Conservation (phyloP, 1,140 invertebrate genomes). For the Aphaenogaster floridana region DNA sequence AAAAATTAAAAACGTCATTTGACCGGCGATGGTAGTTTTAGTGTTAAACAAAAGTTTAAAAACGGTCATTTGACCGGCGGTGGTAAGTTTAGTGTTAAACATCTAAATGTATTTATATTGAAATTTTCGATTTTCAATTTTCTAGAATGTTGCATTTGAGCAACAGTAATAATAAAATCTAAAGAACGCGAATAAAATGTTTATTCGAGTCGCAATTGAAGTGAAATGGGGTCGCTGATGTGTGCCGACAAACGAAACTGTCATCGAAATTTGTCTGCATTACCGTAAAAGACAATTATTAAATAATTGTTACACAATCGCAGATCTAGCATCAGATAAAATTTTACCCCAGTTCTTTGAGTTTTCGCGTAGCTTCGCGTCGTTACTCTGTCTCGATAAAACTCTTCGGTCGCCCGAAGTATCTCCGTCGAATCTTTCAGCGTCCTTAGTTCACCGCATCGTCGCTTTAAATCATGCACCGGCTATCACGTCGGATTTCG, state of each 20-base stretch:
- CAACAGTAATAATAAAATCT: not conserved
- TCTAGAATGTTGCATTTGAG: not conserved
- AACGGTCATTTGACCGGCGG: no score
- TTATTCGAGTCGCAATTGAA: not conserved
- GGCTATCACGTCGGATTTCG: constrained; percentile 48
- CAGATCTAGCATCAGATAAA: constrained; percentile 11
- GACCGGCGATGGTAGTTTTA: no score
- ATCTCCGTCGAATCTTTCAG: not conserved
- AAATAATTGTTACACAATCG: not conserved
- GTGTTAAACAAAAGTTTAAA: no score
- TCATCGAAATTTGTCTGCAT: not conserved
- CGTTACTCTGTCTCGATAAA: not conserved
- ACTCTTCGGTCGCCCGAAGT: not conserved
- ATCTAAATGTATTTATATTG: no score
- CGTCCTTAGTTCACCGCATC: constrained; percentile 1
- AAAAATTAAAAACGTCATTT: no score
- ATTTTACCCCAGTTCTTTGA: not conserved
- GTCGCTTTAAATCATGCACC: constrained; percentile 46
- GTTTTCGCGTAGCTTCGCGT: not conserved
- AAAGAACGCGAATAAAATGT: constrained; percentile 1
- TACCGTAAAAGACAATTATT: constrained; percentile 12
- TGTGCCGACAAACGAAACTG: not conserved
- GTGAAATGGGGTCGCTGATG: not conserved
- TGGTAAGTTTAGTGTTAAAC: no score
- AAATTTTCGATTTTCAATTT: not conserved